Base-by-base conservation (phyloP, 2,797 vertebrate species). In the Echiichthys vipera region DNA sequence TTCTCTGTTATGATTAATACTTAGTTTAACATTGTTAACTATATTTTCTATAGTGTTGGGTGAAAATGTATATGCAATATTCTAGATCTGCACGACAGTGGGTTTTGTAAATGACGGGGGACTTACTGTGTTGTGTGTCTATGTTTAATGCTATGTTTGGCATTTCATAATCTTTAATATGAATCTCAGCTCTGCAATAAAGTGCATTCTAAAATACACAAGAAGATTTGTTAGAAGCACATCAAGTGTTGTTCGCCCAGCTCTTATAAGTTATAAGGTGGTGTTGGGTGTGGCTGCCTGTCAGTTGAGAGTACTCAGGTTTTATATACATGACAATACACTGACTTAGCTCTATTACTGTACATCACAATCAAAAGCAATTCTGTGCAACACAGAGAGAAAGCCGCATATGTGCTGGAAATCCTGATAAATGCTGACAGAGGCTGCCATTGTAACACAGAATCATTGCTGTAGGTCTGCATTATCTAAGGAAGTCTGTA, bases 321-420 rank as follows among this genome's bases (percentile, higher is more conserved):
- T 55, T 39, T 42, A 45, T 13, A n/a, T n/a, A 24, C 20, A 13
- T 63, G 1, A 0, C 20, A 65, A 47, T 13, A 53, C 56, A 65
- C 59, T 57, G 51, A 68, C 30, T 36, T 42, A 24, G 13, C 15
- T 49, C 20, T 10, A 24, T 29, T 49, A n/a, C n/a, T n/a, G n/a
- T n/a, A 11, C n/a, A 62, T 51, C 18, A 40, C 34, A 65, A 42
- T 51, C 27, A 73, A 72, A 78, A 27, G 25, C 50, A 39, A 49
- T 51, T 64, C 18, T 18, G 39, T 47, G 43, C 36, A 39, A 56
- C 18, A 5, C n/a, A 34, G 34, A 49, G 30, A 8, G 53, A 62
- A 61, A 53, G 9, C 22, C 15, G 5, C 5, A 17, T 7, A 18
- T 32, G 15, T 42, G 63, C 25, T 51, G n/a, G 11, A 46, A 32